Evolutionary conservation across 2,113 vertebrate genomes (phyloP), one percentile per base, ranked within the genome.

Genomic region (Halcyon malimbica): DNA sequence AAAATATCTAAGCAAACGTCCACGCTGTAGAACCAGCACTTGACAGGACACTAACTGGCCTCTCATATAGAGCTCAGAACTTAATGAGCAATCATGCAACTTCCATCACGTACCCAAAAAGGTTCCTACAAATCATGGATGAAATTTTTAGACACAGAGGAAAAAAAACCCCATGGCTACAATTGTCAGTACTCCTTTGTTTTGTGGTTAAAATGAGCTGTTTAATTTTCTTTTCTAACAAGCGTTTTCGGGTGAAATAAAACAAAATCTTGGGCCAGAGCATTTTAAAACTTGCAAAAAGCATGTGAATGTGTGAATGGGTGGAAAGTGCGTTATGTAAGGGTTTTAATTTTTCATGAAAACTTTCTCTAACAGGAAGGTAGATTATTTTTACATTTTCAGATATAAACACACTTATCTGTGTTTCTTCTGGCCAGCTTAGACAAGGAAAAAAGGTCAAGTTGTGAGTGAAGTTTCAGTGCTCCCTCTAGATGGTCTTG

Each of bases 251-350:
- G 9, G 17, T 37, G 69, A 84, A 89, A 77, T 77, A 74, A 90
- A 88, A 71, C 12, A 64, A 18, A 84, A 53, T 83, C 54, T 70
- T 42, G 17, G 46, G 21, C 53, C 16, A 57, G 37, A 76, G 33
- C 13, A 53, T n/a, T 83, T 86, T 56, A 57, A 94, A 93, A 68
- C 56, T 41, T 77, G 53, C 50, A 94, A 95, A 93, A 88, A 95
- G 86, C 67, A 83, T 41, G 20, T 1, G 6, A 64, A 86, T 19
- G 37, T 73, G 53, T 33, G 70, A 91, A 96, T 82, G 60, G 37
- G 9, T 74, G 16, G 39, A 51, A 94, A 94, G 69, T 46, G 44
- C 33, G 68, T 87, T 92, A 76, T 23, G 18, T 83, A 92, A 96
- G 28, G 3, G 1, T 13, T 65, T 95, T 70, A 51, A 74, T 56